A percentile compares a stretch with the other conserved stretches of the same genome.
Evolutionary conservation across 2,797 vertebrate species (phyloP).

Genomic region (Pseudocheirus occidentalis): DNA sequence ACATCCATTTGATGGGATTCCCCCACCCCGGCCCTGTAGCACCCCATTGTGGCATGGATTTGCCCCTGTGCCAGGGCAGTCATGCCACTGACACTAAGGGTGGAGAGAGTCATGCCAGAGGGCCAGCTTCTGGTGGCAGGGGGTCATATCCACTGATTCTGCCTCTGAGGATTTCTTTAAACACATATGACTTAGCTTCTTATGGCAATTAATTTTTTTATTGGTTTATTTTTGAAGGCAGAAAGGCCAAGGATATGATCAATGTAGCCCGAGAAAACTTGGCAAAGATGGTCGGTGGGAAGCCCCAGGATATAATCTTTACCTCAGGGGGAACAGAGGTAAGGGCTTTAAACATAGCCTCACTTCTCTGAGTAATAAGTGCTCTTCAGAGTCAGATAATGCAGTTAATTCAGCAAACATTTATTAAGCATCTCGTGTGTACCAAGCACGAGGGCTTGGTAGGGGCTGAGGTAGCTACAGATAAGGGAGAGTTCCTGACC

Average conservation of each 20-base stretch:
- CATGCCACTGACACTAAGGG: background rate
- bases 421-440: background rate
- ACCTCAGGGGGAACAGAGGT: slow-evolving; percentile 98
- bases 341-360: slow-evolving; percentile 3
- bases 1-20: background rate
- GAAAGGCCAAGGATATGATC: slow-evolving; percentile 90
- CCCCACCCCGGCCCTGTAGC: background rate
- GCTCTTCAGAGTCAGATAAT: rapidly evolving
- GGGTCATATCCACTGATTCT: background rate
- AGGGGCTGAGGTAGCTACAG: background rate
- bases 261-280: slow-evolving; percentile 88
- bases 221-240: slow-evolving; percentile 81
- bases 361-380: rapidly evolving
- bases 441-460: background rate
- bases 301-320: slow-evolving; percentile 91
- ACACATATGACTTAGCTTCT: rapidly evolving
- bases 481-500: background rate
- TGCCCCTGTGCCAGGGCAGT: background rate
- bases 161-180: background rate
- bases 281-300: slow-evolving; percentile 91
- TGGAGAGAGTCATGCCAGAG: too few species aligned
- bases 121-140: too few species aligned
- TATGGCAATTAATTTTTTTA: background rate
- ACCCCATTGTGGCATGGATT: background rate
- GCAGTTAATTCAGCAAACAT: background rate